phyloP scores from a whole-genome alignment of 92 coral and sea anemone species.

The Epizoanthus fatuus region DNA sequence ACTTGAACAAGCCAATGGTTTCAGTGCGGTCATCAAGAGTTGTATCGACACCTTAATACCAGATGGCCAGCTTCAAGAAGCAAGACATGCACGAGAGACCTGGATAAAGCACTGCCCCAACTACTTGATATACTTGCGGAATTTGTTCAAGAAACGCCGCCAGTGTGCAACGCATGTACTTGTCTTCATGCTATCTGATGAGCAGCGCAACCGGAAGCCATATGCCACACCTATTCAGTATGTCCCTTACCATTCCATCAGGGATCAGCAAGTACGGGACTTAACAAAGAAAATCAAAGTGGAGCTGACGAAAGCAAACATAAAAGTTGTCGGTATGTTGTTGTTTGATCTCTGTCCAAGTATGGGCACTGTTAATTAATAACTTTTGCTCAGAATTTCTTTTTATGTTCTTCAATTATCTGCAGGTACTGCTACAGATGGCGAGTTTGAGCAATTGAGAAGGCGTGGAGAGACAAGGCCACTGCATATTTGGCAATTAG shows the following conservation, averaged over 20 bases:
- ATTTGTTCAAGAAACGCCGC: slow-evolving; percentile 46
- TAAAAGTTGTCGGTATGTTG: slow-evolving; percentile 46
- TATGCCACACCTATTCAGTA: slow-evolving; percentile 55
- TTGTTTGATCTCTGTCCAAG: not conserved
- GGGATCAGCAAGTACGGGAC: slow-evolving; percentile 52
- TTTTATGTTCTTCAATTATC: not conserved
- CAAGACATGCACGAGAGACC: not conserved
- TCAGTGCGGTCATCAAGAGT: not conserved
- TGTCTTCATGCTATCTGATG: slow-evolving; percentile 55
- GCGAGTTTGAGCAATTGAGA: slow-evolving; percentile 47
- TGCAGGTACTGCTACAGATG: slow-evolving; percentile 55
- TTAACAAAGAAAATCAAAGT: slow-evolving; percentile 27
- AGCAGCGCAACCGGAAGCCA: slow-evolving; percentile 44
- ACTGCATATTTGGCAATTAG: slow-evolving; percentile 56
- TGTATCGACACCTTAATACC: not conserved
- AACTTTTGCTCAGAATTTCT: not conserved
- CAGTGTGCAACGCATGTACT: slow-evolving; percentile 51
- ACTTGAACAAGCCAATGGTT: slow-evolving; percentile 35
- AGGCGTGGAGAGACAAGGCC: slow-evolving; percentile 52
- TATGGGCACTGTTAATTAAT: not conserved
- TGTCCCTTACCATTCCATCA: slow-evolving; percentile 34
- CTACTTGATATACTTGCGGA: slow-evolving; percentile 30
- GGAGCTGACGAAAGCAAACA: slow-evolving; percentile 27
- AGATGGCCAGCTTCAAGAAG: not conserved
- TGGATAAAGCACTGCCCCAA: slow-evolving; percentile 3